These are phyloP conservation scores for Leptinotarsa texana DNA, from an alignment of 1,140 invertebrate species.

Conservation along the genomic window DNA sequence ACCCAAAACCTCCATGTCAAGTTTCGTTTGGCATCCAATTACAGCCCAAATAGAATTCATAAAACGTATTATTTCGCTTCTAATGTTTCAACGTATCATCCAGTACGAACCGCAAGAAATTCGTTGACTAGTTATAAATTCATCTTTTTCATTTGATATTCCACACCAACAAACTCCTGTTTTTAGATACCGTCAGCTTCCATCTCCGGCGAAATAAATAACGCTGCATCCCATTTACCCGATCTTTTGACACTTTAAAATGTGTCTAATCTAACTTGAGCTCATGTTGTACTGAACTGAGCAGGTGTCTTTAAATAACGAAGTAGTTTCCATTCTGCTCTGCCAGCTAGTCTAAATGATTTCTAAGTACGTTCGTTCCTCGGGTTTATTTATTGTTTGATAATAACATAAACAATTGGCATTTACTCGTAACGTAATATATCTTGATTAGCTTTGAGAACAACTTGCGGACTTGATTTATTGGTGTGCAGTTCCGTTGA, in stretches of 20 bases:
- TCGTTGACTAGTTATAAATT: background rate
- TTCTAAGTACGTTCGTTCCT: constrained; percentile 13
- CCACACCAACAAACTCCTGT: constrained; percentile 2
- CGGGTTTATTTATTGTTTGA: constrained; percentile 26
- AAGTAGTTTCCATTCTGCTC: constrained; percentile 8
- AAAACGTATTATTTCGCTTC: too few relatives aligned
- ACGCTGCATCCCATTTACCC: constrained; percentile 23
- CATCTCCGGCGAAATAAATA: constrained; percentile 11
- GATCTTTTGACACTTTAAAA: constrained; percentile 26
- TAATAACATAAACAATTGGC: constrained; percentile 24
- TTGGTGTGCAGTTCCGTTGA: background rate
- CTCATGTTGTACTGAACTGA: constrained; percentile 27
- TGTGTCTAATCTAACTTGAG: constrained; percentile 32
- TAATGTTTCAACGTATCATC: too few relatives aligned
- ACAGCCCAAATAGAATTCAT: too few relatives aligned
- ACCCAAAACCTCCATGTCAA: too few relatives aligned
- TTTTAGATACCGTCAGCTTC: constrained; percentile 20
- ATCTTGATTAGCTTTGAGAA: background rate
- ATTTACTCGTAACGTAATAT: constrained; percentile 1
- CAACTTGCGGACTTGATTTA: background rate
- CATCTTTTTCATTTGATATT: background rate
- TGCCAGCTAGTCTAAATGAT: constrained; percentile 26
- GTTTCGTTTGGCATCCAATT: too few relatives aligned
- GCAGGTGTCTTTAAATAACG: constrained; percentile 28
- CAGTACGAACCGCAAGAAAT: too few relatives aligned